Percentiles rank a stretch among this genome's conserved stretches.
Evolutionary conservation across 2,888 invertebrate species (phyloP).

Genomic region (Bruchidius siliquastri): DNA sequence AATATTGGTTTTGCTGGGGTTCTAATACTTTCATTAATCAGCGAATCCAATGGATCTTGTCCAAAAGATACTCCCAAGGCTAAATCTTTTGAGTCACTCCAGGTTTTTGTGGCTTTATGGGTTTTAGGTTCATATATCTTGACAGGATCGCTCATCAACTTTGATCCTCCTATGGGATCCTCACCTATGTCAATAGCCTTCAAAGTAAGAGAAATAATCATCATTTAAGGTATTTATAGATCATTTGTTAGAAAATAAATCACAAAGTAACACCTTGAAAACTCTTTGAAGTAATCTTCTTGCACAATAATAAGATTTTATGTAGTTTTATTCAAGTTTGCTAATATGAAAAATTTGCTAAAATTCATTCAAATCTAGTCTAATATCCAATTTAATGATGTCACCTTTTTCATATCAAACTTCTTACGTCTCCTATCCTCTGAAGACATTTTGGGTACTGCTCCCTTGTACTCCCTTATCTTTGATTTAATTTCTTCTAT

Average conservation of each 20-base stretch:
- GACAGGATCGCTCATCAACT: constrained; percentile 28
- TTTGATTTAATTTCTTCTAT: neutral
- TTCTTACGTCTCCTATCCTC: constrained; percentile 1
- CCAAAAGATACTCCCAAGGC: constrained; percentile 57
- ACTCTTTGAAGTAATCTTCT: too few species aligned
- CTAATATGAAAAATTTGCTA: too few species aligned
- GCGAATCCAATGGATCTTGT: constrained; percentile 52
- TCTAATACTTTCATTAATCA: neutral
- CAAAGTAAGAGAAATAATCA: constrained; percentile 2
- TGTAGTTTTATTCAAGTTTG: too few species aligned
- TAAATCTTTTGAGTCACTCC: constrained; percentile 58
- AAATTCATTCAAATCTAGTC: too few species aligned
- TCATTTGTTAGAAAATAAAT: too few species aligned
- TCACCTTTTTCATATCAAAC: constrained; percentile 5
- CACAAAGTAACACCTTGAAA: too few species aligned
- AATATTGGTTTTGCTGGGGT: neutral
- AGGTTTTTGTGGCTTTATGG: constrained; percentile 45
- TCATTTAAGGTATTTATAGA: too few species aligned
- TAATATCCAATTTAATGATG: constrained; percentile 1
- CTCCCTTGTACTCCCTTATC: neutral
- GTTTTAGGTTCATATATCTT: constrained; percentile 49
- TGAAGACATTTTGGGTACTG: neutral
- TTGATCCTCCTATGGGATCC: constrained; percentile 13
- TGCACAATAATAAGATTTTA: too few species aligned
- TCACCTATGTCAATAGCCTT: constrained; percentile 17